Base-by-base conservation (phyloP, 2,797 vertebrate genomes). In the Toxotes lorentzi region DNA sequence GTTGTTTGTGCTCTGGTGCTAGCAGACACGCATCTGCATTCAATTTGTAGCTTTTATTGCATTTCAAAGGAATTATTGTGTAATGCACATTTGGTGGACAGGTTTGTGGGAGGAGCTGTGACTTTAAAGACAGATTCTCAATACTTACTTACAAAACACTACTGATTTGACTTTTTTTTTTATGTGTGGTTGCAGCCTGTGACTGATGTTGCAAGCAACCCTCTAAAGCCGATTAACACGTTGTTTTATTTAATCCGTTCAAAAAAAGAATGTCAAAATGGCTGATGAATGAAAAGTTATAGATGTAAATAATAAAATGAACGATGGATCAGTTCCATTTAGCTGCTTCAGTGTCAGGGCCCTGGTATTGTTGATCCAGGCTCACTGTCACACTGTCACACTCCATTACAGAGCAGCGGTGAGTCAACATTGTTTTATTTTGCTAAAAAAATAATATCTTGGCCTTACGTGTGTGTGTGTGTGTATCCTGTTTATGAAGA, bases 401-500 rank as follows among this genome's bases (percentile, higher is more conserved):
- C 21, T 32, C 19, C 10, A 17, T 34, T 10, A 7, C n/a, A 56
- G 43, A 27, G 51, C 14, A 63, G 57, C 17, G 57, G 23, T 45
- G 38, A 16, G 57, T 76, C 48, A 53, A 24, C 11, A 23, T 61
- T 21, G 59, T 34, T 11, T 17, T 32, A 16, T 32, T 61, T 13
- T 34, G 7, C 59, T 70, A 65, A 51, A n/a, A 27, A 34, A 65
- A 48, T 59, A 58, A 45, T 14, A 58, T 59, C 48, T 57, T 71
- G 54, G 47, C 50, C 59, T 59, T 61, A 14, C 57, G 48, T 83
- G 47, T 68, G 51, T 78, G 60, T 34, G 35, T 56, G 53, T 43
- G 64, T 59, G 45, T 60, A 19, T 78, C 67, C 81, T 93, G 93
- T 90, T 92, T 50, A 30, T 70, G 23, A 43, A 94, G 90, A 94